Conservation (phyloP, 2,888 invertebrate species). For the Eumacrocentrus americanus region DNA sequence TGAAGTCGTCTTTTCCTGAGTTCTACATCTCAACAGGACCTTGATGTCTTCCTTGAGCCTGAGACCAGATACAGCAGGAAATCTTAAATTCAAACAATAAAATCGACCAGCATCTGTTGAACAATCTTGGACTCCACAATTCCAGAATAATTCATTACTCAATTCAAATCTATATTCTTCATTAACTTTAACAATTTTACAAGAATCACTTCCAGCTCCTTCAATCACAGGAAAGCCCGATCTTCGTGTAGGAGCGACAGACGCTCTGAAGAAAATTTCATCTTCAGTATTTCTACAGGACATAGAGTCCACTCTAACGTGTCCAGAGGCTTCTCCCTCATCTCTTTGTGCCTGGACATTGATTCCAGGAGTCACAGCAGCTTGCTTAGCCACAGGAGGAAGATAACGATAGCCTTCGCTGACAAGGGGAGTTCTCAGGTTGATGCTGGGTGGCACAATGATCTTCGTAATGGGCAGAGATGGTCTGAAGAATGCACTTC, state of each 20-base stretch:
- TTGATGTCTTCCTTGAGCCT: slow-evolving; percentile 64
- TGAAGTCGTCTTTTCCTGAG: slow-evolving; percentile 64
- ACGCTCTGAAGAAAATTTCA: slow-evolving; percentile 45
- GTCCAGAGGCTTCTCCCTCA: neutral
- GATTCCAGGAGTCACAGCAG: neutral
- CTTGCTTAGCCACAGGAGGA: neutral
- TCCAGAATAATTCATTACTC: slow-evolving; percentile 61
- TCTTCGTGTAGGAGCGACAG: slow-evolving; percentile 34
- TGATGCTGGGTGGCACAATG: slow-evolving; percentile 24
- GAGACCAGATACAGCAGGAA: slow-evolving; percentile 65
- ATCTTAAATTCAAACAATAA: slow-evolving; percentile 65
- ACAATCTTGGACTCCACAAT: slow-evolving; percentile 65
- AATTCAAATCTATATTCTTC: slow-evolving; percentile 60
- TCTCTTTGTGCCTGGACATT: neutral
- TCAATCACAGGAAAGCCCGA: slow-evolving; percentile 44
- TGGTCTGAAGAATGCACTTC: slow-evolving; percentile 24
- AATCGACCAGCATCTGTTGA: slow-evolving; percentile 55
- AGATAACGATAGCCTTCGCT: slow-evolving; percentile 4
- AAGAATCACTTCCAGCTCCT: slow-evolving; percentile 36
- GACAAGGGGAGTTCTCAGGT: slow-evolving; percentile 29
- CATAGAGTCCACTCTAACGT: slow-evolving; percentile 45
- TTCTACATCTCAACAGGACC: slow-evolving; percentile 65
- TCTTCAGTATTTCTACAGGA: slow-evolving; percentile 46
- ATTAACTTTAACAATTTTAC: slow-evolving; percentile 38
- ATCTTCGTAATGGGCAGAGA: slow-evolving; percentile 10